phyloP scores from a whole-genome alignment of 2,797 vertebrate genomes.

The Aulostomus chinensis region DNA sequence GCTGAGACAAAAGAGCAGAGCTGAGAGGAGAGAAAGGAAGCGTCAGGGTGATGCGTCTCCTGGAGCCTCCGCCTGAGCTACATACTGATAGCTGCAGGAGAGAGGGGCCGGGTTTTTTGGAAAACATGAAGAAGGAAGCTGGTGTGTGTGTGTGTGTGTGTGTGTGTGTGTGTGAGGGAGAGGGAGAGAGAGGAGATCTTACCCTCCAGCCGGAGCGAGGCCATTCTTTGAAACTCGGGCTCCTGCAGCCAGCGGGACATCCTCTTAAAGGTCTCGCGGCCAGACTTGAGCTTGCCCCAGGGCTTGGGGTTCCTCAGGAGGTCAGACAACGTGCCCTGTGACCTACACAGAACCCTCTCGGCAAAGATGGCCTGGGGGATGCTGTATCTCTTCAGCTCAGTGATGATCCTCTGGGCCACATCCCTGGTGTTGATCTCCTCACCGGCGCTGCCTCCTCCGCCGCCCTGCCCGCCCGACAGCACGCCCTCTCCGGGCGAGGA shows the following conservation, averaged over 20 bases:
- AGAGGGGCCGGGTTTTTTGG: slow-evolving; percentile 42
- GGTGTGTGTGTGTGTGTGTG: slow-evolving; percentile 4
- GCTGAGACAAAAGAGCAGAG: slow-evolving; percentile 47
- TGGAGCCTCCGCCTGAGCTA: slow-evolving; percentile 61
- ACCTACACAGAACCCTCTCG: slow-evolving; percentile 85
- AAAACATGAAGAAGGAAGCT: slow-evolving; percentile 50
- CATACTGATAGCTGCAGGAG: slow-evolving; percentile 65
- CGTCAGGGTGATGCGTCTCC: slow-evolving; percentile 58
- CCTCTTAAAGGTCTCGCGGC: slow-evolving; percentile 88
- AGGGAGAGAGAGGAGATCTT: slow-evolving; percentile 70
- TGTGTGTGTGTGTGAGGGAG: slow-evolving; percentile 15
- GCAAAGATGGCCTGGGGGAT: slow-evolving; percentile 90
- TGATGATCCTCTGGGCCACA: slow-evolving; percentile 87
- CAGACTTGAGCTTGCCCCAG: slow-evolving; percentile 89
- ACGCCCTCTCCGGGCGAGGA: slow-evolving; percentile 73
- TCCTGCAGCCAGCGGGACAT: slow-evolving; percentile 89
- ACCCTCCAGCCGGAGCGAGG: slow-evolving; percentile 88
- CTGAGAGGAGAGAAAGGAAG: slow-evolving; percentile 38
- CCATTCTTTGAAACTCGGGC: slow-evolving; percentile 88
- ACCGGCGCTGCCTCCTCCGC: slow-evolving; percentile 50
- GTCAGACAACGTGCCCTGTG: slow-evolving; percentile 87
- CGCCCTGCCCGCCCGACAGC: slow-evolving; percentile 65
- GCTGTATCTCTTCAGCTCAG: slow-evolving; percentile 87
- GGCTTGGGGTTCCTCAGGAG: slow-evolving; percentile 89
- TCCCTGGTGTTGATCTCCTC: slow-evolving; percentile 89